A percentile compares a stretch with the other conserved stretches of the same genome.
Evolutionary conservation across 2,797 vertebrate species (phyloP).

Genomic region (Eulemur coronatus): DNA sequence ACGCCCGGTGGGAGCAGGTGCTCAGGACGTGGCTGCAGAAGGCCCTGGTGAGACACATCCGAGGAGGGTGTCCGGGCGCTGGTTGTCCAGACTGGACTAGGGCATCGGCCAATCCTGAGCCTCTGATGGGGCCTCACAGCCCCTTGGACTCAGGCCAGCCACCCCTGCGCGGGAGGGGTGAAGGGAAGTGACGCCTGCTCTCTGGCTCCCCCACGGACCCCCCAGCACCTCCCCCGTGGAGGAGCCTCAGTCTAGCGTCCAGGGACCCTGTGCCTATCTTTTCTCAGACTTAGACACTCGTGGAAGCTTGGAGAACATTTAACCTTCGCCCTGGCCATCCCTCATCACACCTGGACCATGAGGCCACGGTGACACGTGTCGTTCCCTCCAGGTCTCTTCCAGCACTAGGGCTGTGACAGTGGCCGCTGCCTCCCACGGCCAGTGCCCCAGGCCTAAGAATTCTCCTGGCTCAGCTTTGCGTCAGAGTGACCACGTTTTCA

Average conservation of each 20-base stretch:
- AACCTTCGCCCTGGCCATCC: accelerated
- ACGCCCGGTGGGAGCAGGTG: accelerated
- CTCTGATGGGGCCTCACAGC: neutral
- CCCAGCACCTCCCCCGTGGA: neutral
- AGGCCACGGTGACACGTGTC: accelerated
- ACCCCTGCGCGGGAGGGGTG: neutral
- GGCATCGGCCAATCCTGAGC: neutral
- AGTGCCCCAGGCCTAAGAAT: no score
- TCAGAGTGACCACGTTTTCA: neutral
- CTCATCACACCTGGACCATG: no score
- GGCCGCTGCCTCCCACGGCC: neutral
- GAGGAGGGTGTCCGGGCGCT: no score
- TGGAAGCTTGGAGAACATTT: accelerated
- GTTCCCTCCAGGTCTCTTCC: neutral
- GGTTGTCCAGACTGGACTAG: neutral
- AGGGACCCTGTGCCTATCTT: no score
- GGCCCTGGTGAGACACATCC: neutral
- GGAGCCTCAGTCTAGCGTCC: neutral
- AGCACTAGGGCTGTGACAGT: no score
- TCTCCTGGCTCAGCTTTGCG: no score
- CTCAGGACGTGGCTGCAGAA: neutral
- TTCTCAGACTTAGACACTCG: neutral
- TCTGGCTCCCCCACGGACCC: neutral
- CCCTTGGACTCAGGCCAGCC: neutral
- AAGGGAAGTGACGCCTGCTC: neutral